Evolutionary conservation across 2,797 vertebrate genomes (phyloP).

Genomic region (Anguilla megastoma): DNA sequence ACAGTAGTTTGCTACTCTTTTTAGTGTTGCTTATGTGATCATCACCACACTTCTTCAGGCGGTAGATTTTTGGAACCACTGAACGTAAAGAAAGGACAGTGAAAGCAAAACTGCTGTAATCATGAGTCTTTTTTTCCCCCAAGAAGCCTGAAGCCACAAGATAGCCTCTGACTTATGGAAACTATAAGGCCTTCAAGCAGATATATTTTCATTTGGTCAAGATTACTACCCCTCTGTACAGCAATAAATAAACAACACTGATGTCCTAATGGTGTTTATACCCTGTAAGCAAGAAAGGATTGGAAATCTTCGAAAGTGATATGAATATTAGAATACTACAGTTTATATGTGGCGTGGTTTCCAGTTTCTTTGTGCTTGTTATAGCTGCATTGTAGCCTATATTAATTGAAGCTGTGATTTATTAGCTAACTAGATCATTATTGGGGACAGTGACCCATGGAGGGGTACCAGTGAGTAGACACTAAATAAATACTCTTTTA

Average conservation of each 20-base stretch:
- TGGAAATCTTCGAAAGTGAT: neutral
- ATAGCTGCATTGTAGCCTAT: neutral
- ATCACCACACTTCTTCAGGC: neutral
- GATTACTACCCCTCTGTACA: conserved; percentile 13
- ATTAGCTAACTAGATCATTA: conserved; percentile 12
- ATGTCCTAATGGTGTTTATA: conserved; percentile 6
- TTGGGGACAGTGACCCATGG: conserved; percentile 13
- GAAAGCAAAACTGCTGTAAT: neutral
- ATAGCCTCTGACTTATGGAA: neutral
- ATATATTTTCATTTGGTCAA: conserved; percentile 19
- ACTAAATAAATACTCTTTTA: conserved; percentile 10
- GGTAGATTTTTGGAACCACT: neutral
- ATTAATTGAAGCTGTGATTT: conserved; percentile 19
- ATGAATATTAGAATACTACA: neutral
- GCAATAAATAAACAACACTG: neutral
- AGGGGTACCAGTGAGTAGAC: neutral
- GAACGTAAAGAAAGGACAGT: neutral
- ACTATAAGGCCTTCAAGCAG: neutral
- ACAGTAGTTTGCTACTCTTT: neutral
- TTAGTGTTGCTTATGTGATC: conserved; percentile 7
- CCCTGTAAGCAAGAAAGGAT: neutral
- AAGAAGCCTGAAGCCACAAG: neutral
- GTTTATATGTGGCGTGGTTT: neutral
- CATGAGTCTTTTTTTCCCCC: conserved; percentile 15
- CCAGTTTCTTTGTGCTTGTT: neutral